phyloP scores from a whole-genome alignment of 2,888 invertebrate genomes.

The Ophonus ardosiacus region DNA sequence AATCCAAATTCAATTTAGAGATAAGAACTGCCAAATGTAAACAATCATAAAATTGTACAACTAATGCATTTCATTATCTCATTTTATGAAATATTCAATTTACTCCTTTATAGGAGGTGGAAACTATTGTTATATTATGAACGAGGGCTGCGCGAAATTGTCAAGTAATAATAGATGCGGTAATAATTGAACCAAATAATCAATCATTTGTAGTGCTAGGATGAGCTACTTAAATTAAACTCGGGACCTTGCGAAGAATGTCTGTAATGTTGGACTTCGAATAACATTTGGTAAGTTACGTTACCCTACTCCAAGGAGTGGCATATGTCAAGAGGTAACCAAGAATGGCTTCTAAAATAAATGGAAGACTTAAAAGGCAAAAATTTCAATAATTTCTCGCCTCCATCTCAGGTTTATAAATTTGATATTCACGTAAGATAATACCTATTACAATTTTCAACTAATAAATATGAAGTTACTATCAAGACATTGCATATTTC shows the following conservation, averaged over 20 bases:
- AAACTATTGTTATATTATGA: slow-evolving; percentile 4
- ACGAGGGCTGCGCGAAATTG: slow-evolving; percentile 9
- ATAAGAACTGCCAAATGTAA: too few relatives aligned
- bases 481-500: too few relatives aligned
- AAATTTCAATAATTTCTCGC: slow-evolving; percentile 25
- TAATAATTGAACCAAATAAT: slow-evolving; percentile 24
- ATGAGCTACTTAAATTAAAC: slow-evolving; percentile 23
- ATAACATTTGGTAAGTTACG: slow-evolving; percentile 29
- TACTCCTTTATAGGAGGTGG: background rate
- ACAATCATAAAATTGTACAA: too few relatives aligned
- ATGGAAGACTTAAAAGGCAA: slow-evolving; percentile 14
- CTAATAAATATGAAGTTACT: background rate
- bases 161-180: slow-evolving; percentile 17
- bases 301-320: slow-evolving; percentile 9
- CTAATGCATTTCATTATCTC: too few relatives aligned
- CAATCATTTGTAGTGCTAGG: slow-evolving; percentile 6
- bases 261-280: slow-evolving; percentile 4
- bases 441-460: background rate
- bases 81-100: too few relatives aligned
- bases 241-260: slow-evolving; percentile 37
- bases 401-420: background rate
- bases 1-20: too few relatives aligned
- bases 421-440: slow-evolving; percentile 9
- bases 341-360: slow-evolving; percentile 30
- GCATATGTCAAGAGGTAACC: slow-evolving; percentile 29